Evolutionary conservation across 2,888 invertebrate genomes (phyloP).

Genomic region (Choreutis nemorana): DNA sequence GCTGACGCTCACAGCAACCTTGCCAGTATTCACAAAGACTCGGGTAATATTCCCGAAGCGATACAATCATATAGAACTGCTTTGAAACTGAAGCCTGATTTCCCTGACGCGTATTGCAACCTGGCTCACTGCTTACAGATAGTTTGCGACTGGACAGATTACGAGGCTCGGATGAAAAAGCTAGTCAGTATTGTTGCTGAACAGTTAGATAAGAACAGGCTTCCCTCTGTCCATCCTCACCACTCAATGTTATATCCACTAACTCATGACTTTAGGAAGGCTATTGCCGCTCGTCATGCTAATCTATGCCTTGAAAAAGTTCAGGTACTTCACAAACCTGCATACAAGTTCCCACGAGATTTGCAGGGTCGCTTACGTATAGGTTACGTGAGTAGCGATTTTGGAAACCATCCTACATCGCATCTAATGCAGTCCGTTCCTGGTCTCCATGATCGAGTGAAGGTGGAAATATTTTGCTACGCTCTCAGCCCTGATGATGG

Average conservation of each 20-base stretch:
- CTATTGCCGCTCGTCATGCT: slow-evolving; percentile 96
- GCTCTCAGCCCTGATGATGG: slow-evolving; percentile 97
- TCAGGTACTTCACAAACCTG: slow-evolving; percentile 90
- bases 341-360: slow-evolving; percentile 82
- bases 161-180: slow-evolving; percentile 96
- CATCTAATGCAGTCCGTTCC: slow-evolving; percentile 99
- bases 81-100: slow-evolving; percentile 96
- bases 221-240: slow-evolving; percentile 99
- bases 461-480: slow-evolving; percentile 93
- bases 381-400: slow-evolving; percentile 99
- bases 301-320: slow-evolving; percentile 98
- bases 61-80: slow-evolving; percentile 98
- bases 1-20: slow-evolving; percentile 99
- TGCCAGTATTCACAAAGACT: slow-evolving; percentile 99
- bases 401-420: slow-evolving; percentile 99
- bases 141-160: slow-evolving; percentile 99
- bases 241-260: slow-evolving; percentile 99
- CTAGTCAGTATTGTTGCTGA: slow-evolving; percentile 96
- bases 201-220: slow-evolving; percentile 94
- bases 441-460: slow-evolving; percentile 85
- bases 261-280: slow-evolving; percentile 93
- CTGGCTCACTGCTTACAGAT: slow-evolving; percentile 98
- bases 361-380: slow-evolving; percentile 80
- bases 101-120: slow-evolving; percentile 99
- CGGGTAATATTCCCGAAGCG: slow-evolving; percentile 98